A percentile compares a stretch with the other conserved stretches of the same genome.
These are phyloP conservation scores for Glomeris marginata DNA, from an alignment of 2,888 invertebrate species.

Conservation along the genomic window DNA sequence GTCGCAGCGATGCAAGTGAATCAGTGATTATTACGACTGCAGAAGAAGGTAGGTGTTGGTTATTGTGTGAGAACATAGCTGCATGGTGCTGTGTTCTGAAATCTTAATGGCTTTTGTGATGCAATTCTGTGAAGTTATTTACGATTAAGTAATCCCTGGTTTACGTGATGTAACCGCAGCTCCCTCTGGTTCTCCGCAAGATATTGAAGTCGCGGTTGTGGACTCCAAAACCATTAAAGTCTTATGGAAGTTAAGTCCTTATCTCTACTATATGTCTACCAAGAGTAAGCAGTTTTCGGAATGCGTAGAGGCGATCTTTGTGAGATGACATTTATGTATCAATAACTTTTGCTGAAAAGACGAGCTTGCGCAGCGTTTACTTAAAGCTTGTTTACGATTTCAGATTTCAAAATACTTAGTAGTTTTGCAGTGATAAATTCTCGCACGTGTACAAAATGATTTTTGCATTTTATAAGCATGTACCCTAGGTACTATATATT, in stretches of 20 bases:
- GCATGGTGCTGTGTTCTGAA: background rate
- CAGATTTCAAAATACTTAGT: too few relatives aligned
- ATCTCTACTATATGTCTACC: background rate
- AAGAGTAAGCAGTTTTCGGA: constrained; percentile 14
- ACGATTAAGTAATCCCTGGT: background rate
- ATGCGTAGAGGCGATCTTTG: constrained; percentile 24
- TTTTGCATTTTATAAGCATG: too few relatives aligned
- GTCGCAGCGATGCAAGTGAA: constrained; percentile 78
- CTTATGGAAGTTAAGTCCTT: constrained; percentile 26
- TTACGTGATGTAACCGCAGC: constrained; percentile 24
- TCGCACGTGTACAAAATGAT: too few relatives aligned
- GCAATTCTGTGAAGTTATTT: background rate
- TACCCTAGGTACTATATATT: too few relatives aligned
- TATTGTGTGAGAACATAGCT: too few relatives aligned
- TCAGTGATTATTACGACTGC: constrained; percentile 88
- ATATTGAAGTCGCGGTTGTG: constrained; percentile 10
- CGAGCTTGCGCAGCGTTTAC: too few relatives aligned
- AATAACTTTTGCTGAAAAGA: background rate
- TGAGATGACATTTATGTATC: background rate
- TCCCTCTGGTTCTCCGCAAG: constrained; percentile 24
- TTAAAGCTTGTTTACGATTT: too few relatives aligned
- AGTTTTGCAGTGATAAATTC: too few relatives aligned
- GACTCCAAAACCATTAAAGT: constrained; percentile 7
- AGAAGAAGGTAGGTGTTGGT: constrained; percentile 49
- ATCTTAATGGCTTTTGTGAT: background rate